phyloP scores from a whole-genome alignment of 1,140 invertebrate species.

The Meloidogyne hapla region DNA sequence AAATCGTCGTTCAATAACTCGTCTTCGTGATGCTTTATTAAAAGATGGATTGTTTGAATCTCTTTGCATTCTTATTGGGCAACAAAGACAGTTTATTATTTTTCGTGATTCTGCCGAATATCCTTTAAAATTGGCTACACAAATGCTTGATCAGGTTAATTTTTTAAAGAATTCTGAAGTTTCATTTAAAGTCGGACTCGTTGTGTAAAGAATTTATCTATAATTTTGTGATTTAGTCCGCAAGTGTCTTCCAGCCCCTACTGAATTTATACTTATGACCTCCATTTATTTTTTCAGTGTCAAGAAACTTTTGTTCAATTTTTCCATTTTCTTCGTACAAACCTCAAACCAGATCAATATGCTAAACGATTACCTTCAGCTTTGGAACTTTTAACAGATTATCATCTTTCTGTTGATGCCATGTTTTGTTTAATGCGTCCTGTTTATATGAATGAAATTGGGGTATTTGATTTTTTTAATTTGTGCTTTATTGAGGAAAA shows the following conservation, averaged over 20 bases:
- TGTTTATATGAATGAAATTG: constrained; percentile 43
- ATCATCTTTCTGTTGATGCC: constrained; percentile 89
- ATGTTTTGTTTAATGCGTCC: constrained; percentile 73
- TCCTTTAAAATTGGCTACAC: constrained; percentile 78
- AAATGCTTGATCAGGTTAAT: constrained; percentile 69
- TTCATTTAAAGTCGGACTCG: too few relatives aligned
- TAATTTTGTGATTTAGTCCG: too few relatives aligned
- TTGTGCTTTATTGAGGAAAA: background rate
- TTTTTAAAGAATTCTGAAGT: constrained; percentile 20
- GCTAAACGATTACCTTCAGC: constrained; percentile 82
- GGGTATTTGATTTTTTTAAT: constrained; percentile 6
- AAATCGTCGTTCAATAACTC: constrained; percentile 87
- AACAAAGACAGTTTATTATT: constrained; percentile 89
- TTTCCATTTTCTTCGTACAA: constrained; percentile 88
- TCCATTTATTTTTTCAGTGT: constrained; percentile 79
- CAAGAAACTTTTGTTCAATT: constrained; percentile 97
- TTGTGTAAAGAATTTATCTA: too few relatives aligned
- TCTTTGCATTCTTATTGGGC: constrained; percentile 88
- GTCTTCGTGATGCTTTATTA: constrained; percentile 90
- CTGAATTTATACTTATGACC: too few relatives aligned
- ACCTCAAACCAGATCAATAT: constrained; percentile 90
- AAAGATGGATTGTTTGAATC: constrained; percentile 87
- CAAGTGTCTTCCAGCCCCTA: too few relatives aligned
- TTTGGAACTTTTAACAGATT: constrained; percentile 82
- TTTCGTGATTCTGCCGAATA: constrained; percentile 81